Conservation (phyloP, 2,888 invertebrate species). For the Toxonevra muliebris region DNA sequence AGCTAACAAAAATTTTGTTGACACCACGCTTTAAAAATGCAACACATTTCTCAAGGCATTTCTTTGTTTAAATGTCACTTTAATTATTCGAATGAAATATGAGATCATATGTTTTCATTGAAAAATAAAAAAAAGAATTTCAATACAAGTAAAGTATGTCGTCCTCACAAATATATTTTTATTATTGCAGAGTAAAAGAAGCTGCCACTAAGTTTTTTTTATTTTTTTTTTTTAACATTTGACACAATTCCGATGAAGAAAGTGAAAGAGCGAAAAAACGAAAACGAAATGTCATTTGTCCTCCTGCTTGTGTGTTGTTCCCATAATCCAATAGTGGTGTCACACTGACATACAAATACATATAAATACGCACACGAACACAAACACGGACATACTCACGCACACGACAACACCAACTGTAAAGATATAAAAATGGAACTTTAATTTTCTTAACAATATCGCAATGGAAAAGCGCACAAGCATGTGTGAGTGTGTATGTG, state of each 20-base stretch:
- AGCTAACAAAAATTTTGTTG: too few species aligned
- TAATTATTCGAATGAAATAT: too few species aligned
- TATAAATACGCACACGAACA: constrained; percentile 16
- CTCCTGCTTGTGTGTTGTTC: neutral
- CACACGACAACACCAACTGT: constrained; percentile 9
- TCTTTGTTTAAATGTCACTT: too few species aligned
- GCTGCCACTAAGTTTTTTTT: too few species aligned
- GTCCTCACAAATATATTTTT: too few species aligned
- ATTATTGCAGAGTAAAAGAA: too few species aligned
- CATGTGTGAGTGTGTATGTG: constrained; percentile 21
- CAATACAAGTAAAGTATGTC: too few species aligned
- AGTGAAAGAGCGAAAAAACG: neutral
- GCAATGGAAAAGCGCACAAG: constrained; percentile 4
- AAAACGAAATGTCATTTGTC: constrained; percentile 2
- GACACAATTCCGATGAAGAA: constrained; percentile 2
- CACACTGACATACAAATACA: constrained; percentile 12
- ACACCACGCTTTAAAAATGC: too few species aligned
- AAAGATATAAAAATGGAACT: neutral
- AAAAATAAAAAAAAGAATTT: too few species aligned
- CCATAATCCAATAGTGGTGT: constrained; percentile 1
- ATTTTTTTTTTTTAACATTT: neutral
- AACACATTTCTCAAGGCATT: too few species aligned
- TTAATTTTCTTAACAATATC: neutral
- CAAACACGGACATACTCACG: constrained; percentile 13
- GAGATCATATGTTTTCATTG: too few species aligned